Percentiles rank a stretch among this genome's conserved stretches.
Evolutionary conservation across 1,140 invertebrate genomes (phyloP).

Genomic region (Cotesia typhae): DNA sequence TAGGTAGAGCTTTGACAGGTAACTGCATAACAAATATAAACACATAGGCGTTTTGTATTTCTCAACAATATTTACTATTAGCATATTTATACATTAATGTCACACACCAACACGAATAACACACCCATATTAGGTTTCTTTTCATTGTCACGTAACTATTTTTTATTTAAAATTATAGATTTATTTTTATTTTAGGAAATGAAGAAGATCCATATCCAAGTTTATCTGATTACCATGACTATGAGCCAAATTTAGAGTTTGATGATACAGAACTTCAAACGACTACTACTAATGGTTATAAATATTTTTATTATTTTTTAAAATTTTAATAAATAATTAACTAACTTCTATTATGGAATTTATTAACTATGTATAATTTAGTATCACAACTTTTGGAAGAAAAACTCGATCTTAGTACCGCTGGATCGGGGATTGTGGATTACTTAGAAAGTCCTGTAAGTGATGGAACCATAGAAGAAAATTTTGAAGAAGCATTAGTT

Average conservation of each 20-base stretch:
- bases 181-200: slow-evolving; percentile 51
- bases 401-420: slow-evolving; percentile 64
- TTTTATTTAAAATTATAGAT: slow-evolving; percentile 13
- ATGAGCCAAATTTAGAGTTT: slow-evolving; percentile 94
- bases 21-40: slow-evolving; percentile 18
- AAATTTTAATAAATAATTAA: no score
- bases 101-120: background rate
- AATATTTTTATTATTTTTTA: slow-evolving; percentile 1
- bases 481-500: slow-evolving; percentile 91
- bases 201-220: slow-evolving; percentile 88
- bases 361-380: slow-evolving; percentile 31
- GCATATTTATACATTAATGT: slow-evolving; percentile 24
- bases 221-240: slow-evolving; percentile 90
- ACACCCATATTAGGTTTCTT: slow-evolving; percentile 18
- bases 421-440: slow-evolving; percentile 65
- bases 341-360: background rate
- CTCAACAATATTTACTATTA: slow-evolving; percentile 16
- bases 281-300: slow-evolving; percentile 57
- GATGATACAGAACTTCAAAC: slow-evolving; percentile 89
- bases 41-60: slow-evolving; percentile 14
- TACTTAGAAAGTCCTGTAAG: slow-evolving; percentile 81
- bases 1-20: slow-evolving; percentile 47
- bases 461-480: slow-evolving; percentile 90
- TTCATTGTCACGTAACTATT: slow-evolving; percentile 9
- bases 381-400: slow-evolving; percentile 66